Percentiles rank a stretch among this genome's conserved stretches.
phyloP scores from a whole-genome alignment of 2,888 invertebrate genomes.

The Scaptomyza parva region DNA sequence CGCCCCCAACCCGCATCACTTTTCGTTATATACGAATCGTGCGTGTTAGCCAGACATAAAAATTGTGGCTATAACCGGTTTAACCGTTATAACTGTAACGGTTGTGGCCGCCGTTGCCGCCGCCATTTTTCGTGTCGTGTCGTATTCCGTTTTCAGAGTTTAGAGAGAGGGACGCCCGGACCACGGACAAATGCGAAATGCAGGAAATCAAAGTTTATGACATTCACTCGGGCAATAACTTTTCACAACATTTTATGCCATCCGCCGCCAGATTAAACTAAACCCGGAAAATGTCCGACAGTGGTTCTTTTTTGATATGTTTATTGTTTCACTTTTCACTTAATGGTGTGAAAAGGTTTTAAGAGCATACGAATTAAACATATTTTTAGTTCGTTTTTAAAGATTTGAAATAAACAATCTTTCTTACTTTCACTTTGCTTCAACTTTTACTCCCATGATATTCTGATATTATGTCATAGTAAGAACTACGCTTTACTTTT shows the following conservation, averaged over 20 bases:
- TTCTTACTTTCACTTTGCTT: no score
- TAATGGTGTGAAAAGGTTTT: not conserved
- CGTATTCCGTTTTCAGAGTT: conserved; percentile 31
- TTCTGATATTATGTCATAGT: not conserved
- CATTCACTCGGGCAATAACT: conserved; percentile 67
- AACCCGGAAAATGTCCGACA: not conserved
- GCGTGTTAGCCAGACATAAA: conserved; percentile 74
- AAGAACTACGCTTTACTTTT: not conserved
- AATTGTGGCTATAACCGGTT: conserved; percentile 60
- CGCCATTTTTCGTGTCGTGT: conserved; percentile 63
- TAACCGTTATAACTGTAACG: conserved; percentile 50
- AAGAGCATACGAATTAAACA: no score
- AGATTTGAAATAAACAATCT: no score
- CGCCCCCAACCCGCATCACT: not conserved
- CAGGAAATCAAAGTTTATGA: conserved; percentile 76
- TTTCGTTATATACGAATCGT: conserved; percentile 34
- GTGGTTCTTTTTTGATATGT: not conserved
- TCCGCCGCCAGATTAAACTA: conserved; percentile 28
- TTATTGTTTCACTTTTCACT: not conserved
- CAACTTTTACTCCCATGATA: not conserved
- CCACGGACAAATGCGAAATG: conserved; percentile 9
- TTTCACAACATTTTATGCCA: conserved; percentile 40
- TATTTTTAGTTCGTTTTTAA: no score
- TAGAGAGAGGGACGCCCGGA: no score
- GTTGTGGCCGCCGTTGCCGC: conserved; percentile 43